Base-by-base conservation (phyloP, 2,113 vertebrate genomes). In the Lutjanus erythropterus region DNA sequence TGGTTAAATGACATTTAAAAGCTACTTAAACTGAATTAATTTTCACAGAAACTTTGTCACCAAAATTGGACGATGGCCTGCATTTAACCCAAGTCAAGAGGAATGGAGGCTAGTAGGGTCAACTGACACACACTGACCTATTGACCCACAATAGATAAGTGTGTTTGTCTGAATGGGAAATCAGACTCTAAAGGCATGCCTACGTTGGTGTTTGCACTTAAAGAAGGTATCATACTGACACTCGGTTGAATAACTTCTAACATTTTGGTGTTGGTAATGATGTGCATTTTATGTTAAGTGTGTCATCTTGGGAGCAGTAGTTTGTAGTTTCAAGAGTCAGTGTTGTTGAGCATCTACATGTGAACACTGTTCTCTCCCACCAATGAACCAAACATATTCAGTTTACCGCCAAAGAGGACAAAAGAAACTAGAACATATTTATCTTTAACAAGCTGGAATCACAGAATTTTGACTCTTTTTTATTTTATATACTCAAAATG, bases 61-160 rank as follows among this genome's bases (percentile, higher is more conserved):
- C 16, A 58, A 44, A 49, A 33, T 58, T 58, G 60, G 35, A 70
- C 27, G 42, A 33, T 53, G 37, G 11, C 65, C 18, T 58, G 12
- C 4, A 9, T 39, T 37, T 41, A 35, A 65, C 50, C 31, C 39
- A 39, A 29, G 42, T 35, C 0, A 25, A 41, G 19, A 58, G 42
- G 18, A 47, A 41, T 19, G 18, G 4, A 39, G 58, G n/a, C 12
- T 33, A 46, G 35, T 47, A 53, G 15, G 29, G 11, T 31, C 18
- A 39, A 19, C 33, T 10, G 23, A 58, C 0, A 3, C 33, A 66
- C 15, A 33, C 0, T 59, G 52, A 66, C 52, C 67, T 71, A 21
- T n/a, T 55, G 67, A 71, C 47, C 58, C 10, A 44, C 47, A 62
- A n/a, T n/a, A n/a, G n/a, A n/a, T 60, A 18, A 59, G n/a, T 59